These are phyloP conservation scores for Fragum sueziense DNA, from an alignment of 2,888 invertebrate species.

Conservation along the genomic window DNA sequence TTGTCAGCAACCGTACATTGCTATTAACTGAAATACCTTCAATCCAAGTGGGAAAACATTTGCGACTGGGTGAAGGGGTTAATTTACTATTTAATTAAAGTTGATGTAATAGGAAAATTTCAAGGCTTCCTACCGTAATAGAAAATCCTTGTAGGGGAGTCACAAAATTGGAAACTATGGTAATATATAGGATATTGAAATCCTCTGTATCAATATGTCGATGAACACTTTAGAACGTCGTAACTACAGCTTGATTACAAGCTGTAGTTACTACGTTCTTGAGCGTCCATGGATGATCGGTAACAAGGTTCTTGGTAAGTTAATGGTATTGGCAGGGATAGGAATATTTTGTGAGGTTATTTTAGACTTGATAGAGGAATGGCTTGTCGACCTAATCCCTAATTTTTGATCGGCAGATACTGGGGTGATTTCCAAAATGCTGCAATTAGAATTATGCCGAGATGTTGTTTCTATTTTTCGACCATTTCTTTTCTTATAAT, in stretches of 20 bases:
- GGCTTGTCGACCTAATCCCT: background rate
- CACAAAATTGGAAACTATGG: conserved; percentile 11
- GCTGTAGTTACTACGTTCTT: no score
- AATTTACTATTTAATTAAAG: conserved; percentile 15
- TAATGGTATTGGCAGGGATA: conserved; percentile 18
- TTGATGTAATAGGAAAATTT: conserved; percentile 18
- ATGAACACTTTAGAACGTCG: no score
- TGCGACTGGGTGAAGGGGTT: background rate
- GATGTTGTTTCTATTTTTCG: no score
- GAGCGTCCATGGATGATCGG: no score
- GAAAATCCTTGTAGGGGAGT: background rate
- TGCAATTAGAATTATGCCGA: background rate
- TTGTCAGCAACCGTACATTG: no score
- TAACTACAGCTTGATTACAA: no score
- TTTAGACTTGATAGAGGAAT: background rate
- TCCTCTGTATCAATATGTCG: background rate
- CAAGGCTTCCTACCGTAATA: background rate
- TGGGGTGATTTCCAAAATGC: conserved; percentile 1
- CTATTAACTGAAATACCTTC: no score
- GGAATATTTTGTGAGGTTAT: conserved; percentile 16
- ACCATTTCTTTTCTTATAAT: no score
- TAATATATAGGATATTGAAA: conserved; percentile 21
- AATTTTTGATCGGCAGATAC: background rate
- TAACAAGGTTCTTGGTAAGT: conserved; percentile 8
- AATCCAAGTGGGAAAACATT: no score